Evolutionary conservation across 2,113 vertebrate genomes (phyloP).

Genomic region (Gobiocypris rarus): DNA sequence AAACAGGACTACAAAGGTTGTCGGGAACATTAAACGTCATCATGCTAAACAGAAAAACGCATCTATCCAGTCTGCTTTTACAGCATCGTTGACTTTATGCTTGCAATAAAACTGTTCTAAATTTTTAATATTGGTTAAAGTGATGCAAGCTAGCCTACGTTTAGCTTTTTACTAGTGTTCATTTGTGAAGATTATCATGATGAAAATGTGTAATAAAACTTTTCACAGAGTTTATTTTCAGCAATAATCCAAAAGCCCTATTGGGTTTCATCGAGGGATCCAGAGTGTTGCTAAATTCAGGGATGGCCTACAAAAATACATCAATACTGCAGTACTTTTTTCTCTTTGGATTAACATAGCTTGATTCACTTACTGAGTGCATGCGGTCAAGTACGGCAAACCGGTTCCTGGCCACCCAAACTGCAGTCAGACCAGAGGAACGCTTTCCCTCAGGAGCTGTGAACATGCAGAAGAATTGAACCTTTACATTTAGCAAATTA

Average conservation of each 20-base stretch:
- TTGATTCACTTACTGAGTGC: conserved; percentile 86
- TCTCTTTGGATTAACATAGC: too few relatives aligned
- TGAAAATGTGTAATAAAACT: background rate
- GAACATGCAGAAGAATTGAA: background rate
- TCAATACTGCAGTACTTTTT: background rate
- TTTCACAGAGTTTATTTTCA: background rate
- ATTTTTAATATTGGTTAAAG: too few relatives aligned
- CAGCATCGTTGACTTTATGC: too few relatives aligned
- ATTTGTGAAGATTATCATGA: background rate
- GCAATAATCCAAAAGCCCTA: background rate
- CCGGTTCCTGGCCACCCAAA: conserved; percentile 97
- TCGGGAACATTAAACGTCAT: background rate
- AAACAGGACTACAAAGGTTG: background rate
- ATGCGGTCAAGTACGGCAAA: conserved; percentile 96
- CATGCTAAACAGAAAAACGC: too few relatives aligned
- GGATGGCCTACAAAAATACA: background rate
- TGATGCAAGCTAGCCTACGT: too few relatives aligned
- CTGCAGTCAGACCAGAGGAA: conserved; percentile 93
- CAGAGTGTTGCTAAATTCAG: background rate
- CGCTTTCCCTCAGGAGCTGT: conserved; percentile 94
- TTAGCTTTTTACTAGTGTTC: too few relatives aligned
- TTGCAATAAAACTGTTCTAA: too few relatives aligned
- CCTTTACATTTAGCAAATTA: background rate
- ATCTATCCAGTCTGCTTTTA: too few relatives aligned
- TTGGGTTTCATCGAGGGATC: background rate